Percentiles rank a stretch among this genome's conserved stretches.
These are phyloP conservation scores for Hemibagrus wyckioides DNA, from an alignment of 2,113 vertebrate species.

Conservation along the genomic window DNA sequence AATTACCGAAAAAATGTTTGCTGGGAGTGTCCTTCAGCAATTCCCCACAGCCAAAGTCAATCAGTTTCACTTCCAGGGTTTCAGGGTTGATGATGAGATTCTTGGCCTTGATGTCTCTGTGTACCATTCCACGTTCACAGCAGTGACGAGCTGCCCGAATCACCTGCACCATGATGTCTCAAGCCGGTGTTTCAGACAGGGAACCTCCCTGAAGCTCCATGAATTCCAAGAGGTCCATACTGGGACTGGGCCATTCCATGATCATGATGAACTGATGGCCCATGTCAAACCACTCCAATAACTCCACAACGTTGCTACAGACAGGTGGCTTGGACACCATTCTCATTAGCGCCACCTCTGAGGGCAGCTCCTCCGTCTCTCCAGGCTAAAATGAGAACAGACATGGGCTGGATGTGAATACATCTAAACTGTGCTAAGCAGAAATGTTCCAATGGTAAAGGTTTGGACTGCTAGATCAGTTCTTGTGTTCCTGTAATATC, in stretches of 20 bases:
- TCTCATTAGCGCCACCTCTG: constrained; percentile 62
- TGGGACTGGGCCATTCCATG: constrained; percentile 58
- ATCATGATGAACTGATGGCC: constrained; percentile 55
- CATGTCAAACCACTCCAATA: constrained; percentile 65
- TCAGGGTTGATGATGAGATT: constrained; percentile 72
- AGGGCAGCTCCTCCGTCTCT: constrained; percentile 45
- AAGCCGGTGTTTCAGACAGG: constrained; percentile 38
- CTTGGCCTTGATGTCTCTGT: constrained; percentile 69
- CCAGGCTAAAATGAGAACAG: constrained; percentile 30
- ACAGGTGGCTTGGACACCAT: constrained; percentile 50
- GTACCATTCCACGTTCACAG: constrained; percentile 58
- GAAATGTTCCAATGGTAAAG: not conserved
- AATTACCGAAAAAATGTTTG: too few species aligned
- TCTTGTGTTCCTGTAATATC: not conserved
- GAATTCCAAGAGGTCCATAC: constrained; percentile 60
- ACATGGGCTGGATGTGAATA: not conserved
- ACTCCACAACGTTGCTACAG: constrained; percentile 56
- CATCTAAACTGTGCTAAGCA: not conserved
- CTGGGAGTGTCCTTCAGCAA: constrained; percentile 4
- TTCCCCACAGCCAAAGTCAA: constrained; percentile 68
- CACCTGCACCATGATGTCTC: constrained; percentile 59
- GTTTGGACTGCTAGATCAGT: not conserved
- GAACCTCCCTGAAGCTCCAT: constrained; percentile 13
- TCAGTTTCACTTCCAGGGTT: constrained; percentile 58
- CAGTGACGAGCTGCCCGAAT: constrained; percentile 59